These are phyloP conservation scores for Heterodera filipjevi DNA, from an alignment of 2,888 invertebrate species.

Conservation along the genomic window DNA sequence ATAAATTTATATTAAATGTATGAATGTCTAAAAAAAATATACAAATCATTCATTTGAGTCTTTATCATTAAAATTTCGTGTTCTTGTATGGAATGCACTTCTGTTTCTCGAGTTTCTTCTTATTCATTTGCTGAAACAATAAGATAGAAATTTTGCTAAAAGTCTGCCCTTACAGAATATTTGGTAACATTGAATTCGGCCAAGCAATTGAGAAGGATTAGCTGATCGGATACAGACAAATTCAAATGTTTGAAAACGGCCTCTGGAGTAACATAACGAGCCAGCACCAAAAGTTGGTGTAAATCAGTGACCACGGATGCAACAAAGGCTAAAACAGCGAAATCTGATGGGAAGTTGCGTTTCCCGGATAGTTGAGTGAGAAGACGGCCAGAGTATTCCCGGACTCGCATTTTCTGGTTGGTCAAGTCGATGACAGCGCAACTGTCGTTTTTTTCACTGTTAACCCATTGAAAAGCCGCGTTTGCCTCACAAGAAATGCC, in stretches of 20 bases:
- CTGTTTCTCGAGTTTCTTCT: not conserved
- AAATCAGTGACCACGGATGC: slow-evolving; percentile 30
- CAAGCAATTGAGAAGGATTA: slow-evolving; percentile 31
- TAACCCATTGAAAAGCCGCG: not conserved
- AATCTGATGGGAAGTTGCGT: slow-evolving; percentile 34
- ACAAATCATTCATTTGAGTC: too few relatives aligned
- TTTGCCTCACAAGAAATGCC: slow-evolving; percentile 34
- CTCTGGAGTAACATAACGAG: slow-evolving; percentile 22
- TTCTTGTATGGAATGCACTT: slow-evolving; percentile 5
- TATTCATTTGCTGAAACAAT: not conserved
- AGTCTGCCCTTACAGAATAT: slow-evolving; percentile 17
- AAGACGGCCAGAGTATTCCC: slow-evolving; percentile 33
- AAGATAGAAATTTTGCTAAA: not conserved
- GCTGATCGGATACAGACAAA: slow-evolving; percentile 27
- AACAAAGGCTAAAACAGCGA: slow-evolving; percentile 17
- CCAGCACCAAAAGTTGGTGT: slow-evolving; percentile 23
- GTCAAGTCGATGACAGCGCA: slow-evolving; percentile 41
- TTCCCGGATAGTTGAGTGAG: slow-evolving; percentile 7
- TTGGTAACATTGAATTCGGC: slow-evolving; percentile 29
- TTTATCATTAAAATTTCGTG: slow-evolving; percentile 28
- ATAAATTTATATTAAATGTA: too few relatives aligned
- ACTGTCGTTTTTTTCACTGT: not conserved
- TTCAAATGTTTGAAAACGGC: slow-evolving; percentile 24
- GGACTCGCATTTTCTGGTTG: slow-evolving; percentile 39
- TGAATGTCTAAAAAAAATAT: too few relatives aligned